Evolutionary conservation across 2,113 vertebrate species (phyloP).

Genomic region (Anoplopoma fimbria): DNA sequence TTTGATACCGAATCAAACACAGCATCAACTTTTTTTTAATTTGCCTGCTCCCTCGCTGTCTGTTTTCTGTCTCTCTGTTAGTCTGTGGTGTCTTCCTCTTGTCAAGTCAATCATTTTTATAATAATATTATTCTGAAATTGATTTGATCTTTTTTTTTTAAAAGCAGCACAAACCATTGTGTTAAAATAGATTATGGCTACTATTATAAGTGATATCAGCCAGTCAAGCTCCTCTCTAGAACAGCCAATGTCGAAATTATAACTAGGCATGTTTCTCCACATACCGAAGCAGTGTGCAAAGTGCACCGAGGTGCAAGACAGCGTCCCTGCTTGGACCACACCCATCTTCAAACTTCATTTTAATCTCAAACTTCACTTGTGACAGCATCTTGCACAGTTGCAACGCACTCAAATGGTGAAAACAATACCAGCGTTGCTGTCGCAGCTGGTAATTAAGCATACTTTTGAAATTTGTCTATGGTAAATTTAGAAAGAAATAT

Average conservation of each 20-base stretch:
- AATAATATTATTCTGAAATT: no score
- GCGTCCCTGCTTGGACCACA: no score
- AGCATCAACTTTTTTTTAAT: slow-evolving; percentile 17
- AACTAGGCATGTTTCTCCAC: neutral
- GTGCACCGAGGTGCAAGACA: no score
- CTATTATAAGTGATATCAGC: neutral
- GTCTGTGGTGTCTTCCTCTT: no score
- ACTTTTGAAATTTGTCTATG: neutral
- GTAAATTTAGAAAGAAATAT: neutral
- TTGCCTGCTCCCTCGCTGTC: neutral
- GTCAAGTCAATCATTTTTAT: no score
- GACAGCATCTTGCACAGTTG: no score
- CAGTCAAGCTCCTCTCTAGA: neutral
- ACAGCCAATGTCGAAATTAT: neutral
- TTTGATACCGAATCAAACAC: slow-evolving; percentile 48
- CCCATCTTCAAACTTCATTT: no score
- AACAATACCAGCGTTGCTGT: neutral
- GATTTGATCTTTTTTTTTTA: no score
- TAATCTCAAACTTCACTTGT: no score
- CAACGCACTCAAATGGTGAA: no score
- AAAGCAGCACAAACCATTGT: neutral
- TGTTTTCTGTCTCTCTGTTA: neutral
- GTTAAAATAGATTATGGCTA: neutral
- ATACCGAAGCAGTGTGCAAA: neutral
- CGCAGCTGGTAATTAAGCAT: no score